Evolutionary conservation across 2,797 vertebrate genomes (phyloP).

Genomic region (Pampus argenteus): DNA sequence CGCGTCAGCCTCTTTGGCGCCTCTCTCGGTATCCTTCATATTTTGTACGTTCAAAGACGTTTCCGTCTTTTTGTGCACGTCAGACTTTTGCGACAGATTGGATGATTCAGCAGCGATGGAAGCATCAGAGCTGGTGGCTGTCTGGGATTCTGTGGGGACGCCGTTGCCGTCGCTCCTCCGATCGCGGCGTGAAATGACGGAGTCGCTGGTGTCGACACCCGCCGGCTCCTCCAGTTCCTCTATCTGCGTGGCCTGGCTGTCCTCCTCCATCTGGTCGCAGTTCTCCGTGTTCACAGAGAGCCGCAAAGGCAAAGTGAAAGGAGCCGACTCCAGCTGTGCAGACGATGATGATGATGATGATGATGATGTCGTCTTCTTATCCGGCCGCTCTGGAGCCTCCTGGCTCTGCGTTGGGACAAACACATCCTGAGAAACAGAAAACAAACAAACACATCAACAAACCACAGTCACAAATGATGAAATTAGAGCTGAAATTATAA

Average conservation of each 20-base stretch:
- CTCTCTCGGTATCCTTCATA: constrained; percentile 24
- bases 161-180: constrained; percentile 41
- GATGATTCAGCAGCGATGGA: constrained; percentile 31
- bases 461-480: neutral
- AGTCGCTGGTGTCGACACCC: constrained; percentile 43
- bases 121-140: constrained; percentile 16
- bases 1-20: constrained; percentile 14
- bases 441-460: neutral
- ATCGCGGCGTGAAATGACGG: constrained; percentile 33
- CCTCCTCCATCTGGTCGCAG: constrained; percentile 74
- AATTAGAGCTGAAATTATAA: neutral
- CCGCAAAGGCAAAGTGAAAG: constrained; percentile 76
- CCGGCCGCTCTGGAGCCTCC: constrained; percentile 68
- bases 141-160: constrained; percentile 27
- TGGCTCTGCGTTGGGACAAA: constrained; percentile 92
- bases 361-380: constrained; percentile 29
- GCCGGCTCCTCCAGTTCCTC: constrained; percentile 73
- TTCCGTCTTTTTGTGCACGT: constrained; percentile 13
- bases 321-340: constrained; percentile 54
- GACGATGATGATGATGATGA: constrained; percentile 37
- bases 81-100: constrained; percentile 31
- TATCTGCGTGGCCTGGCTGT: constrained; percentile 87
- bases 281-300: constrained; percentile 85
- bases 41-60: constrained; percentile 51
- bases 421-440: constrained; percentile 85